These are phyloP conservation scores for Erannis defoliaria DNA, from an alignment of 2,888 invertebrate species.

Conservation along the genomic window DNA sequence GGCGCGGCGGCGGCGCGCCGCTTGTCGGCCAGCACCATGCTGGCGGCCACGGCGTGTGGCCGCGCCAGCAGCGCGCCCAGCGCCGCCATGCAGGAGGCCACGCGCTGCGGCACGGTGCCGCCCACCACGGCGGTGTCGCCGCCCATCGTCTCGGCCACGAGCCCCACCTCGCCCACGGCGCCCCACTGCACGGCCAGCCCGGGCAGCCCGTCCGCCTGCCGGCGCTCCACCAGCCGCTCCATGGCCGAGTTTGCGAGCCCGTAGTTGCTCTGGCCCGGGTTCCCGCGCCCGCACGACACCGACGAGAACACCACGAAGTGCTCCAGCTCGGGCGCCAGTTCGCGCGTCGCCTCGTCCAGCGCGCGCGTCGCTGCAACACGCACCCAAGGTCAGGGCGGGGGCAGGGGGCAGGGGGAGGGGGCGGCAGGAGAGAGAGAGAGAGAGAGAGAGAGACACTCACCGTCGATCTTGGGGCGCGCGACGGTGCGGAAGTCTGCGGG, in stretches of 20 bases:
- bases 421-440: no score
- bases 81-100: conserved; percentile 95
- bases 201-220: conserved; percentile 94
- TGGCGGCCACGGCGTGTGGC: conserved; percentile 93
- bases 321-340: conserved; percentile 92
- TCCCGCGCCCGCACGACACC: conserved; percentile 98
- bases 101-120: conserved; percentile 98
- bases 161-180: conserved; percentile 95
- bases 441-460: no score
- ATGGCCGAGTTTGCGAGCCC: conserved; percentile 98
- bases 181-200: conserved; percentile 99
- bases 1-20: conserved; percentile 88
- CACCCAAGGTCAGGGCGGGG: neutral
- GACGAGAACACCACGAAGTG: conserved; percentile 99
- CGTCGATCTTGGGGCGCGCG: conserved; percentile 94
- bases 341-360: conserved; percentile 93
- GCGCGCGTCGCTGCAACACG: conserved; percentile 88
- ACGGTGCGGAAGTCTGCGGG: conserved; percentile 93
- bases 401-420: no score
- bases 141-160: conserved; percentile 96
- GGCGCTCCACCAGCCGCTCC: conserved; percentile 97
- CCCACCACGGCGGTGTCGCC: conserved; percentile 96
- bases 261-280: conserved; percentile 98
- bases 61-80: conserved; percentile 97
- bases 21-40: conserved; percentile 96